Evolutionary conservation across 1,140 invertebrate genomes (phyloP).

Genomic region (Dinothrombium tinctorium): DNA sequence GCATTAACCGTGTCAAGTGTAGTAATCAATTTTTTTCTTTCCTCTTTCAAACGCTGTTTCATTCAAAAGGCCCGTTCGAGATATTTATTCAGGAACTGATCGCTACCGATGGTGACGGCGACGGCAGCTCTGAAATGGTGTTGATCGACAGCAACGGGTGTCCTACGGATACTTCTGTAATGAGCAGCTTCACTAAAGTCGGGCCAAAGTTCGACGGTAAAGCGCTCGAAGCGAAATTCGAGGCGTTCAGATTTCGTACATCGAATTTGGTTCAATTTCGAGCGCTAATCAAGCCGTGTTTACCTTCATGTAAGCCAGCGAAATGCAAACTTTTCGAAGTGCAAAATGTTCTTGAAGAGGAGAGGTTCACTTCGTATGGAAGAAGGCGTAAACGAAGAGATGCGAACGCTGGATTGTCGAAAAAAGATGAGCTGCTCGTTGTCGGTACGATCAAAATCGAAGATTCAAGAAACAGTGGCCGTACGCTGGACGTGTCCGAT

Average conservation of each 20-base stretch:
- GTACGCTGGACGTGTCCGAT: no score
- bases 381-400: conserved; percentile 30
- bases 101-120: conserved; percentile 78
- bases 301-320: conserved; percentile 60
- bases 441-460: conserved; percentile 72
- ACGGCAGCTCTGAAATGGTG: conserved; percentile 54
- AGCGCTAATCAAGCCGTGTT: conserved; percentile 71
- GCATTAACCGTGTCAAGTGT: no score
- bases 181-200: conserved; percentile 33
- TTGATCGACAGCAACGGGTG: conserved; percentile 62
- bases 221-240: conserved; percentile 64
- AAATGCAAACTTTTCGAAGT: conserved; percentile 2
- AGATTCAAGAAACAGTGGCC: no score
- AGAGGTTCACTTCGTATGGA: conserved; percentile 48
- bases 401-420: conserved; percentile 18
- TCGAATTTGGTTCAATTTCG: conserved; percentile 83
- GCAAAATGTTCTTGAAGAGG: conserved; percentile 27
- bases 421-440: conserved; percentile 47
- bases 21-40: conserved; percentile 4
- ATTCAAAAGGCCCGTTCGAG: conserved; percentile 59
- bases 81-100: conserved; percentile 79
- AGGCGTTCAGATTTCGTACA: conserved; percentile 85
- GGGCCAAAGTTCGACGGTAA: conserved; percentile 23
- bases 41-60: no score
- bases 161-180: conserved; percentile 27